A percentile compares a stretch with the other conserved stretches of the same genome.
Evolutionary conservation across 1,140 invertebrate genomes (phyloP).

Genomic region (Papilio dardanus): DNA sequence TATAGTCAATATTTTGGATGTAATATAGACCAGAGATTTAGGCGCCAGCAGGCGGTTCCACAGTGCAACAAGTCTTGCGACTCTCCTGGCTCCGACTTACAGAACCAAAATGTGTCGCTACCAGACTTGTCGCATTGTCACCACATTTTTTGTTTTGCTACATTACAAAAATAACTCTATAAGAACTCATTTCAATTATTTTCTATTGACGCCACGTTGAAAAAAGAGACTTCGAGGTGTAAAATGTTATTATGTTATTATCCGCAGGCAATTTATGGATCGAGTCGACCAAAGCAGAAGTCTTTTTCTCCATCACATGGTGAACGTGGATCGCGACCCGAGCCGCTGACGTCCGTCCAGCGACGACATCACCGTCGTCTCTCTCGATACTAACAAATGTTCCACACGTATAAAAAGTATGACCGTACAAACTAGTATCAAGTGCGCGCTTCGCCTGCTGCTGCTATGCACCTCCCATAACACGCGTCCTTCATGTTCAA

Average conservation of each 20-base stretch:
- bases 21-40: conserved; percentile 56
- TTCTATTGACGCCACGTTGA: conserved; percentile 46
- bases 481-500: conserved; percentile 42
- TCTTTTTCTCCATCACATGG: conserved; percentile 28
- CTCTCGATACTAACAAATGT: conserved; percentile 7
- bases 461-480: conserved; percentile 30
- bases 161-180: conserved; percentile 59
- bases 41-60: conserved; percentile 49
- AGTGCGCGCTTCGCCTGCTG: conserved; percentile 22
- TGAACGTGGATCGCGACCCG: background rate
- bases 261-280: background rate
- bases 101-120: background rate
- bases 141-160: conserved; percentile 47
- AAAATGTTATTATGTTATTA: conserved; percentile 38
- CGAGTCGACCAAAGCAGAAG: background rate
- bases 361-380: background rate
- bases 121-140: conserved; percentile 42
- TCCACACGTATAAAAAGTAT: conserved; percentile 38
- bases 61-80: conserved; percentile 40
- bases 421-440: conserved; percentile 36
- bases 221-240: conserved; percentile 45
- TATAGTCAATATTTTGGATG: conserved; percentile 60
- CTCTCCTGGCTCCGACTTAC: background rate
- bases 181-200: conserved; percentile 47
- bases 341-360: background rate